Evolutionary conservation across 2,888 invertebrate species (phyloP), one percentile per base, ranked within the genome.

Genomic region (Panzeria rudis): DNA sequence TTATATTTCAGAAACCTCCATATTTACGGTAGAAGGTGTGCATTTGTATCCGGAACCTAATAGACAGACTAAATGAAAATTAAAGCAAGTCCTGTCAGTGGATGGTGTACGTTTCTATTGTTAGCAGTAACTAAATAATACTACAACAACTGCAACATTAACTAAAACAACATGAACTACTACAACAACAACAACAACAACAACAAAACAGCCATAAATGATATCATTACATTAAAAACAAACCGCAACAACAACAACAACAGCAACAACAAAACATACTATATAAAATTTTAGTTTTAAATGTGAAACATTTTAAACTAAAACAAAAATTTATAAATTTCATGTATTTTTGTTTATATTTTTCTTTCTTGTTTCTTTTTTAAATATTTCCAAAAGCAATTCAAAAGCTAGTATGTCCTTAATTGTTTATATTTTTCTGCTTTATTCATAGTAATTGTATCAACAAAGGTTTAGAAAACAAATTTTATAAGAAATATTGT

Each of bases 21-120:
- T 99, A 94, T 98, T 97, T 94, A 97, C 96, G 90, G 97, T 98
- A 92, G 97, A 98, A 93, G 98, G 98, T 90, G 95, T 98, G 89
- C 95, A 96, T 93, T 93, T 98, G 91, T 95, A 95, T 92, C 95
- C 96, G 77, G 98, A 98, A 93, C 92, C 93, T 75, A 92, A 93
- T 89, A 90, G 93, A 88, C 95, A 95, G 90, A 92, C 89, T 88
- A 93, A 93, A 93, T 93, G 93, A 93, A 93, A 93, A 91, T 92
- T 92, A 92, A 92, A 92, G 92, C 92, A 92, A 88, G 92, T 92
- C 89, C 90, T 92, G 88, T 92, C 92, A 87, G 90, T 92, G 90
- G 92, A 92, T 90, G 92, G 92, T 89, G 92, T 92, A 90, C 92
- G 92, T 90, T 92, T 92, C 90, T 92, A 92, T 89, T 92, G 92